These are phyloP conservation scores for Lepus townsendii DNA, from an alignment of 2,797 vertebrate species.

Conservation along the genomic window DNA sequence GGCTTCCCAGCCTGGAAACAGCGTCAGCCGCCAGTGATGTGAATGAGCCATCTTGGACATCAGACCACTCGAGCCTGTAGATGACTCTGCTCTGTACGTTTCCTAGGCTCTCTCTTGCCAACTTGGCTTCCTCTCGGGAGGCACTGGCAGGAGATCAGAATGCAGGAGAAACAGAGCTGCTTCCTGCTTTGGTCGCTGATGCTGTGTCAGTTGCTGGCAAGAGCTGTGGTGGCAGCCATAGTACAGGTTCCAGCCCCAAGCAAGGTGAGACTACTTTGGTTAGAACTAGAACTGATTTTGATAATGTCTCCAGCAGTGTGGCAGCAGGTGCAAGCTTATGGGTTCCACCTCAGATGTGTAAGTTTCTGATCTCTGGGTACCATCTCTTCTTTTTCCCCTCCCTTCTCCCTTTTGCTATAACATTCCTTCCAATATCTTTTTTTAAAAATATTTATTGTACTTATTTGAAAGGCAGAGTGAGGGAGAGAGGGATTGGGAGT, in stretches of 20 bases:
- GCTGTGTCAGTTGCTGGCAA: not conserved
- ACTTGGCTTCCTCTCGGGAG: not conserved
- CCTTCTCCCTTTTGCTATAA: not conserved
- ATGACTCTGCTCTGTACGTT: not conserved
- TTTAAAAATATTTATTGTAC: too few species aligned
- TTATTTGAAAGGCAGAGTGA: too few species aligned
- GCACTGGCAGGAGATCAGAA: not conserved
- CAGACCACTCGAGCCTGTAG: not conserved
- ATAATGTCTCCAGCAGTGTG: not conserved
- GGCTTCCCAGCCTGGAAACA: not conserved
- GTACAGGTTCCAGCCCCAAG: not conserved
- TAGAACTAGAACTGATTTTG: not conserved
- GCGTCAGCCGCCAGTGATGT: not conserved
- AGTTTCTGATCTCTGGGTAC: not conserved
- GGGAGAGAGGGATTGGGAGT: too few species aligned
- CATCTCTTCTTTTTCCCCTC: not conserved
- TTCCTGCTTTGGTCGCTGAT: not conserved
- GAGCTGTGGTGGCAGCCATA: not conserved
- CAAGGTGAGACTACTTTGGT: not conserved
- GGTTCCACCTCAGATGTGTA: not conserved
- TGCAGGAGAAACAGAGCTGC: not conserved
- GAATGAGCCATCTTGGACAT: not conserved
- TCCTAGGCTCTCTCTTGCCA: not conserved
- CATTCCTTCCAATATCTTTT: not conserved
- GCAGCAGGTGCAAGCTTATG: not conserved